Base-by-base conservation (phyloP, 2,797 vertebrate species). In the Psittacula echo region DNA sequence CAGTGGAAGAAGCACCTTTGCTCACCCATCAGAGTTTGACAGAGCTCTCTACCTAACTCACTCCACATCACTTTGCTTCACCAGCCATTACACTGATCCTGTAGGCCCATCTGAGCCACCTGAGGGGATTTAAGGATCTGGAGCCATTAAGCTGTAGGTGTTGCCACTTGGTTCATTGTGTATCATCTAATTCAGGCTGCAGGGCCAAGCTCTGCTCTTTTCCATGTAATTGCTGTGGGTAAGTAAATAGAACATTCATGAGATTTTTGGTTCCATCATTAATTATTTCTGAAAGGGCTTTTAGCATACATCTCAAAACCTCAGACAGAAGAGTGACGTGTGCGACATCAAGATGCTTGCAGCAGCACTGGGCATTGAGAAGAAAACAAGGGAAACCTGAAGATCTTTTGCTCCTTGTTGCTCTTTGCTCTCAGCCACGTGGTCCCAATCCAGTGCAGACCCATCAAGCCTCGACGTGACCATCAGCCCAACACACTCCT, bases 271-370 rank as follows among this genome's bases (percentile, higher is more conserved):
- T 86, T 76, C 86, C 5, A 4, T 94, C 94, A 93, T 97, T 94
- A 97, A 96, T 95, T 95, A 93, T 94, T 96, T 96, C 89, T 95
- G 87, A 95, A 93, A 85, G 85, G 84, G 90, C 94, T 95, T 96
- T 96, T 95, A 92, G 56, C 53, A 14, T 61, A 83, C 5, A 27
- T 77, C 89, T 95, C 89, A 91, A 92, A 96, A 94, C 61, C 76
- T 27, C 41, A 87, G 95, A 76, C 79, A 79, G 85, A 89, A 90
- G 75, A 83, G 79, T 64, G 37, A 71, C 3, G 27, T 87, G 70
- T 13, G 0, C 74, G 87, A 79, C 90, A 84, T 48, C 78, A 71
- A 90, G 95, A 89, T 29, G 50, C 60, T 89, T 0, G 0, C 85
- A 64, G 65, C 23, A 16, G 44, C 53, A 39, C 44, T 53, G 50